Percentiles rank a stretch among this genome's conserved stretches.
These are phyloP conservation scores for Machimus atricapillus DNA, from an alignment of 2,888 invertebrate species.

Conservation along the genomic window DNA sequence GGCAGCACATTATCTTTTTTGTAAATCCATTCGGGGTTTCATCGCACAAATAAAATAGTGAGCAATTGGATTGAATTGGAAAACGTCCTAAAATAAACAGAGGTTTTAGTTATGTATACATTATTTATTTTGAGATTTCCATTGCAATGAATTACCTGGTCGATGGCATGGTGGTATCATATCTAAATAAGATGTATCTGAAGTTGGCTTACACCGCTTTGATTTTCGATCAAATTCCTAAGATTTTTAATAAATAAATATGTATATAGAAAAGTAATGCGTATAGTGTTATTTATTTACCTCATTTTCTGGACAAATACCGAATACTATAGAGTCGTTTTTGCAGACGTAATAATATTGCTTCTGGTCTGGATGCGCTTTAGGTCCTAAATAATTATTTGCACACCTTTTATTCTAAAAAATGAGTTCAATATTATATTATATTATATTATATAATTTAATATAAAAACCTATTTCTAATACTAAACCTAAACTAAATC, in stretches of 20 bases:
- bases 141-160: slow-evolving; percentile 7
- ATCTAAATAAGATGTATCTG: neutral
- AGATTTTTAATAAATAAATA: neutral
- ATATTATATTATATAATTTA: neutral
- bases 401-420: slow-evolving; percentile 58
- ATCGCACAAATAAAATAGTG: slow-evolving; percentile 57
- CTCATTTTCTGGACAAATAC: slow-evolving; percentile 58
- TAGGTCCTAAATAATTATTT: slow-evolving; percentile 56
- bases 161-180: neutral
- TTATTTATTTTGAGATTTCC: neutral
- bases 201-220: neutral
- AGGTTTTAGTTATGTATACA: neutral
- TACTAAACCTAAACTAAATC: too few species aligned
- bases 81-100: slow-evolving; percentile 55
- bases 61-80: slow-evolving; percentile 57
- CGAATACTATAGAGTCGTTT: slow-evolving; percentile 59
- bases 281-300: slow-evolving; percentile 46
- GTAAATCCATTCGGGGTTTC: slow-evolving; percentile 48
- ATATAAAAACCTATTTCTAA: neutral
- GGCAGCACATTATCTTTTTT: slow-evolving; percentile 56
- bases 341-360: slow-evolving; percentile 63
- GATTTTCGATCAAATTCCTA: neutral
- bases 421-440: neutral
- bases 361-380: slow-evolving; percentile 59
- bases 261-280: too few species aligned